phyloP scores from a whole-genome alignment of 2,888 invertebrate species.

The Congeria kusceri region DNA sequence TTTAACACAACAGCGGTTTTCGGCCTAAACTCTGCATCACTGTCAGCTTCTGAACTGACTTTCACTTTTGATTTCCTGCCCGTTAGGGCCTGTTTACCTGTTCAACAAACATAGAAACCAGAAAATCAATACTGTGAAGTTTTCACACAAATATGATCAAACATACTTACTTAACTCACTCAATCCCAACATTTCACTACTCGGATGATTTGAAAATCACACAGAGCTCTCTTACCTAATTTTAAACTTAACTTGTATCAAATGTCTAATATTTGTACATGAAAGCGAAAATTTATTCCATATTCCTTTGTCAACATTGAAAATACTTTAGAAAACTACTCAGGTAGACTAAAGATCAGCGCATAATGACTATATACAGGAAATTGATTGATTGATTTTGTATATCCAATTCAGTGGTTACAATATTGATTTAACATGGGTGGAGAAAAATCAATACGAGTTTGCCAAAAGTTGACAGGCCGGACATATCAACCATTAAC shows the following conservation, averaged over 20 bases:
- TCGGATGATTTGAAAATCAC: background rate
- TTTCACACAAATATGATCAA: too few species aligned
- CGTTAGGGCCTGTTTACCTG: slow-evolving; percentile 41
- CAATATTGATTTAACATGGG: background rate
- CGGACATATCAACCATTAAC: slow-evolving; percentile 10
- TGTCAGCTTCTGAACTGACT: slow-evolving; percentile 17
- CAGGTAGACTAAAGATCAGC: too few species aligned
- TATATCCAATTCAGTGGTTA: background rate
- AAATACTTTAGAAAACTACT: too few species aligned
- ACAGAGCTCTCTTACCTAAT: too few species aligned
- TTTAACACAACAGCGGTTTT: slow-evolving; percentile 76
- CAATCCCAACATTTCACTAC: slow-evolving; percentile 42
- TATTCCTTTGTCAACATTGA: too few species aligned
- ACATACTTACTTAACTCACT: slow-evolving; percentile 47
- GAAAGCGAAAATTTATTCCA: too few species aligned
- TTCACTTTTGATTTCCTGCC: slow-evolving; percentile 32
- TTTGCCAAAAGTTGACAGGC: slow-evolving; percentile 44
- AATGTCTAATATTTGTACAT: too few species aligned
- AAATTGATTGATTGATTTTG: too few species aligned
- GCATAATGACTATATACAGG: too few species aligned
- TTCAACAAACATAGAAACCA: background rate
- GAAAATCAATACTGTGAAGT: too few species aligned
- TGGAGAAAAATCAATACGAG: slow-evolving; percentile 23
- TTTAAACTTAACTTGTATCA: too few species aligned
- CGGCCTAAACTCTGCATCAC: slow-evolving; percentile 65